Base-by-base conservation (phyloP, 2,797 vertebrate species). In the Enteromius fasciolatus region DNA sequence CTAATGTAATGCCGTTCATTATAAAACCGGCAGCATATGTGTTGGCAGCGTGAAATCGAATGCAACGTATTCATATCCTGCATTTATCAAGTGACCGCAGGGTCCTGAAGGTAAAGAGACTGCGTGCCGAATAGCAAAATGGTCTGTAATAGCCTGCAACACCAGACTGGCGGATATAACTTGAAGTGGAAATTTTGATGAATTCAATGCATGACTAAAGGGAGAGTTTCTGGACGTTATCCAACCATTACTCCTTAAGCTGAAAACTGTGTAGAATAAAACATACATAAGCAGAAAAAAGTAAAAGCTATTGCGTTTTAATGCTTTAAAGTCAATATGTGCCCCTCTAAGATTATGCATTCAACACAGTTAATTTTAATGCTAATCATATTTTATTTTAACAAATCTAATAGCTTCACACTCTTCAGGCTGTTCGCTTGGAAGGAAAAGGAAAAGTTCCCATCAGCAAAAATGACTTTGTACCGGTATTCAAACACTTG, bases 31-130 rank as follows among this genome's bases (percentile, higher is more conserved):
- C 76, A 78, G 76, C 3, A 3, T 48, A 31, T 66, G 44, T 33
- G 6, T 64, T 14, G 6, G 44, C 25, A 48, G 11, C 15, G 44
- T 66, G 61, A 78, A 78, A 66, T 66, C 41, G 33, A 64, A 66
- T 50, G 44, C 59, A 50, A 10, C 61, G 11, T 36, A 44, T 61
- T 61, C n/a, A 76, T 20, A 78, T 78, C 28, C 44, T 15, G 44
- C 44, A 23, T 78, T 66, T 66, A 66, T 66, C 76, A 78, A 66
- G 76, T 66, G 59, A 78, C 41, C 44, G 3, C 76, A 23, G 59
- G 76, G 61, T 50, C 61, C 76, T 50, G 28, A 66, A 23, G 28
- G 76, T 64, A 33, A 31, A 64, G 54, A 31, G 75, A 64, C 28
- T 64, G 54, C 18, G 15, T 61, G 54, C 23, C 15, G 36, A 76